A percentile compares a stretch with the other conserved stretches of the same genome.
Conservation (phyloP, 2,888 invertebrate species). For the Diarsia rubi region DNA sequence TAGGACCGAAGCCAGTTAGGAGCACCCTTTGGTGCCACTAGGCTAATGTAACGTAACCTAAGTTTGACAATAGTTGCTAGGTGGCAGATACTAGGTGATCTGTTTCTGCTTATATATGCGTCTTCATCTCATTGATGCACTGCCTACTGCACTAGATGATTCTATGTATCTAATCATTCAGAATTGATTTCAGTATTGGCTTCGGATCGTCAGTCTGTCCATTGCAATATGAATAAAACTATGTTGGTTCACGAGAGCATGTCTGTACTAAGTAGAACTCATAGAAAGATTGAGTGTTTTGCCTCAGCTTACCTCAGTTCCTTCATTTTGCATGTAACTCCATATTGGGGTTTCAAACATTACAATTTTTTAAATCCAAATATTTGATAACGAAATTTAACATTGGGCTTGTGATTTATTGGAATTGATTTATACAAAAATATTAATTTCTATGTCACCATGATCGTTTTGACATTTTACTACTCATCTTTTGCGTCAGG, state of each 20-base stretch:
- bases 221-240: not conserved
- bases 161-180: not conserved
- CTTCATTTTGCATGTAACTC: slow-evolving; percentile 73
- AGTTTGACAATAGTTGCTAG: not conserved
- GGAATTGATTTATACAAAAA: slow-evolving; percentile 61
- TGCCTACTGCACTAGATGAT: not conserved
- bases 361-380: slow-evolving; percentile 67
- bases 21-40: not conserved
- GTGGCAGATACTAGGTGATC: not conserved
- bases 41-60: too few species aligned
- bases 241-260: not conserved
- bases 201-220: not conserved
- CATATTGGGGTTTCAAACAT: slow-evolving; percentile 76
- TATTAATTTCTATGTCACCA: slow-evolving; percentile 72
- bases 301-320: slow-evolving; percentile 65
- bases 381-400: slow-evolving; percentile 60
- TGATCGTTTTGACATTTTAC: slow-evolving; percentile 65
- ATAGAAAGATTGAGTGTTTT: not conserved
- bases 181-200: not conserved
- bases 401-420: slow-evolving; percentile 69
- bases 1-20: not conserved
- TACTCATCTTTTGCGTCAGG: slow-evolving; percentile 25
- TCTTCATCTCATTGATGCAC: not conserved
- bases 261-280: not conserved
- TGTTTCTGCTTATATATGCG: not conserved